Percentiles rank a stretch among this genome's conserved stretches.
Conservation (phyloP, 2,797 vertebrate species). For the Sebastes umbrosus region DNA sequence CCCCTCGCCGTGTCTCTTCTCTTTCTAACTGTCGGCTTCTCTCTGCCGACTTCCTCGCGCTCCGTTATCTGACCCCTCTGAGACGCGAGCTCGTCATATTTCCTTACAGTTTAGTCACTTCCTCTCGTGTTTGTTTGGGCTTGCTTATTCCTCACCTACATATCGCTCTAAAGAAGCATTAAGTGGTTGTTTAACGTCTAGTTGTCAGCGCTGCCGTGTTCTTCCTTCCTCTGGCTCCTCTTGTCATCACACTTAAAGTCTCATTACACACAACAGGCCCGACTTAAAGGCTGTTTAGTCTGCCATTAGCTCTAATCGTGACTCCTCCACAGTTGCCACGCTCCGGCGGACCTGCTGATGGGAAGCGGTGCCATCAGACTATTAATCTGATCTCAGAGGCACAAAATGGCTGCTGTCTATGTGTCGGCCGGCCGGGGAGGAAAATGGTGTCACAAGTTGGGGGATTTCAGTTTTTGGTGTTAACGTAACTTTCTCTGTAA, state of each 20-base stretch:
- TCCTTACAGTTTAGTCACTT: slow-evolving; percentile 3
- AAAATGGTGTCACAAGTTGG: slow-evolving; percentile 41
- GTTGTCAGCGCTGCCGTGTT: slow-evolving; percentile 3
- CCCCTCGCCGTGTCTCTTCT: slow-evolving; percentile 49
- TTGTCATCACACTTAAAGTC: slow-evolving; percentile 69
- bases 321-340: slow-evolving; percentile 64
- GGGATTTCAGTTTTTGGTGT: neutral
- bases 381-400: slow-evolving; percentile 64
- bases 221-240: slow-evolving; percentile 44
- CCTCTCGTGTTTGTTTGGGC: slow-evolving; percentile 11
- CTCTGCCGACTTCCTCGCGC: neutral
- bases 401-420: slow-evolving; percentile 68
- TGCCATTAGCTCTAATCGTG: slow-evolving; percentile 73
- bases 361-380: slow-evolving; percentile 57
- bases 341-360: slow-evolving; percentile 65
- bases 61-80: slow-evolving; percentile 31
- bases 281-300: slow-evolving; percentile 73
- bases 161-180: neutral
- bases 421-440: neutral
- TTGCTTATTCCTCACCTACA: neutral
- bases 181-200: slow-evolving; percentile 26
- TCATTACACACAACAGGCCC: slow-evolving; percentile 70
- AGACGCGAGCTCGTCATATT: slow-evolving; percentile 5
- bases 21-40: slow-evolving; percentile 45
- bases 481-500: no score